Conservation (phyloP, 2,797 vertebrate species). For the Cottoperca gobio region DNA sequence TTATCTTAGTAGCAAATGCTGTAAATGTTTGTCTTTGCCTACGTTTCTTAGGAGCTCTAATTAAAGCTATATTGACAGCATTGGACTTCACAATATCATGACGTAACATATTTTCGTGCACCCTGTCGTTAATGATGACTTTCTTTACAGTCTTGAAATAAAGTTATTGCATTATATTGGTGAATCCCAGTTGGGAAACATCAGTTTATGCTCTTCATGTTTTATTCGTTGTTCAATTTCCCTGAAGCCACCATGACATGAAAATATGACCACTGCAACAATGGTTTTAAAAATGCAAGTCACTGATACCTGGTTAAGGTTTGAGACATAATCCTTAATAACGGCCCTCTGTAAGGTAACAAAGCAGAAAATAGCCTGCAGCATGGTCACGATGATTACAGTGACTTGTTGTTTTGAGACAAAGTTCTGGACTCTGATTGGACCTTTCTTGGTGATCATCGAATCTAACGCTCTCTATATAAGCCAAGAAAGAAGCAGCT, state of each 20-base stretch:
- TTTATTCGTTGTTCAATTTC: conserved; percentile 10
- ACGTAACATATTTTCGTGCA: conserved; percentile 16
- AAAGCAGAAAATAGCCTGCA: conserved; percentile 70
- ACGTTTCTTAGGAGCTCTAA: conserved; percentile 59
- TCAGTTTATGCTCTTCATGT: conserved; percentile 5
- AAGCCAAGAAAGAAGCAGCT: conserved; percentile 43
- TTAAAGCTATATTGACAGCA: conserved; percentile 59
- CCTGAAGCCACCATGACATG: conserved; percentile 30
- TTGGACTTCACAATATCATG: conserved; percentile 22
- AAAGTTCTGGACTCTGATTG: conserved; percentile 71
- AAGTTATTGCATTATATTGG: conserved; percentile 30
- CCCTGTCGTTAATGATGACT: conserved; percentile 10
- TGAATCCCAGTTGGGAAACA: conserved; percentile 8
- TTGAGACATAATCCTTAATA: conserved; percentile 71
- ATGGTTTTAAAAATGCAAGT: conserved; percentile 55
- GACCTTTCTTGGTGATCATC: conserved; percentile 39
- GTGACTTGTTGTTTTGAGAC: conserved; percentile 69
- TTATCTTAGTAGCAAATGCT: conserved; percentile 30
- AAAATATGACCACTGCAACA: conserved; percentile 33
- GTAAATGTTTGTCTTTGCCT: conserved; percentile 52
- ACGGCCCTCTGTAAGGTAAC: conserved; percentile 54
- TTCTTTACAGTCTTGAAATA: conserved; percentile 38
- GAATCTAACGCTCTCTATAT: conserved; percentile 61
- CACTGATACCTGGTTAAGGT: conserved; percentile 58
- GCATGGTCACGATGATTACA: conserved; percentile 65